Percentiles rank a stretch among this genome's conserved stretches.
Evolutionary conservation across 2,888 invertebrate genomes (phyloP).

Genomic region (Tiliacea aurago): DNA sequence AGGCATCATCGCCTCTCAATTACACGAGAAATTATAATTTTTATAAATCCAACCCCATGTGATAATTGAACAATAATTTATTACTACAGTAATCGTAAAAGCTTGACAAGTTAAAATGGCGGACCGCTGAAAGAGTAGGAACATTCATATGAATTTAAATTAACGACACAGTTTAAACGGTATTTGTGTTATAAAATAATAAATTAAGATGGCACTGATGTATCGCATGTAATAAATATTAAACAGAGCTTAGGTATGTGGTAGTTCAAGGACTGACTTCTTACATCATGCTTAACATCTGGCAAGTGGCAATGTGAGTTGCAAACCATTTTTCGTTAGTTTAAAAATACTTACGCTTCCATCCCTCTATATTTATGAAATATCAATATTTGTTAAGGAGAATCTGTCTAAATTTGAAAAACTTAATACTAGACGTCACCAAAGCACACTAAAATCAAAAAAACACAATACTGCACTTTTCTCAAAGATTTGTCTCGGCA

Average conservation of each 20-base stretch:
- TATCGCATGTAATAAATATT: conserved; percentile 1
- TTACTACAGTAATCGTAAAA: conserved; percentile 37
- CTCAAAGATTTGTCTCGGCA: too few species aligned
- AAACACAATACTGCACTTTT: too few species aligned
- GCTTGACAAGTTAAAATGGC: conserved; percentile 40
- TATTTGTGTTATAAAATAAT: conserved; percentile 9
- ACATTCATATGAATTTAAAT: conserved; percentile 37
- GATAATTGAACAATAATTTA: conserved; percentile 46
- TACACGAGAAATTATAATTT: too few species aligned
- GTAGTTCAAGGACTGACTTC: background rate
- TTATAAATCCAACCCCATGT: conserved; percentile 6
- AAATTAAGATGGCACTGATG: conserved; percentile 6
- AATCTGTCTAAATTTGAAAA: too few species aligned
- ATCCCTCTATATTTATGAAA: too few species aligned
- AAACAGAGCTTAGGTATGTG: background rate
- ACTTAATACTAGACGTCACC: too few species aligned
- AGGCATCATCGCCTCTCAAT: conserved; percentile 20
- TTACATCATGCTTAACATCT: too few species aligned
- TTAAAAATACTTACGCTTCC: too few species aligned
- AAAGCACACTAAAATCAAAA: too few species aligned
- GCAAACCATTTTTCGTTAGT: too few species aligned
- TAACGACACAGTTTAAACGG: conserved; percentile 13
- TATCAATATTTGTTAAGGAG: too few species aligned
- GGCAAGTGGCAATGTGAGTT: too few species aligned
- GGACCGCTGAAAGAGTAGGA: conserved; percentile 5